Conservation (phyloP, 1,140 invertebrate species). For the Papilio helenus region DNA sequence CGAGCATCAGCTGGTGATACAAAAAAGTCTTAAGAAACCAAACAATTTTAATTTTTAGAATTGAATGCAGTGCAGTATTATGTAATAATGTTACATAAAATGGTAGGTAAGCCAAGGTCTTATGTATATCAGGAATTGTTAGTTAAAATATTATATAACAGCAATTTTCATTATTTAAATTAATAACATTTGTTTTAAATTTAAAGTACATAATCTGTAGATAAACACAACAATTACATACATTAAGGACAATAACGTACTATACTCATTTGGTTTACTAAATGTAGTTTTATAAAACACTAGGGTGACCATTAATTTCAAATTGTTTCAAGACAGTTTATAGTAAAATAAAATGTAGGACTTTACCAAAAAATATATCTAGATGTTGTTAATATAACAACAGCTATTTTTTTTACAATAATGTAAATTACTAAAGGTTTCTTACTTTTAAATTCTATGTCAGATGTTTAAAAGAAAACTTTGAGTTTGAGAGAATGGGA, state of each 20-base stretch:
- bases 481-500: too few relatives aligned
- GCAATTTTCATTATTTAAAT: background rate
- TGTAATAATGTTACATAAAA: background rate
- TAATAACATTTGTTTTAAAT: background rate
- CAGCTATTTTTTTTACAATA: too few relatives aligned
- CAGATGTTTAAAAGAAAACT: too few relatives aligned
- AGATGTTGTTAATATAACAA: too few relatives aligned
- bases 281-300: slow-evolving; percentile 13
- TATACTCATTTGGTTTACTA: background rate
- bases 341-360: background rate
- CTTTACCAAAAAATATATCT: too few relatives aligned
- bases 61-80: too few relatives aligned
- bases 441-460: too few relatives aligned
- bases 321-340: background rate
- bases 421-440: too few relatives aligned
- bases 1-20: too few relatives aligned
- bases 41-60: too few relatives aligned
- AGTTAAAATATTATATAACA: background rate
- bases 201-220: background rate
- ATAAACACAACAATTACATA: slow-evolving; percentile 1
- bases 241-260: slow-evolving; percentile 7
- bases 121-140: background rate
- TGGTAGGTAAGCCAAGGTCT: background rate
- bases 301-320: background rate
- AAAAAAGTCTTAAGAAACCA: too few relatives aligned